Conservation (phyloP, 1,140 invertebrate genomes). For the Chionoecetes opilio region DNA sequence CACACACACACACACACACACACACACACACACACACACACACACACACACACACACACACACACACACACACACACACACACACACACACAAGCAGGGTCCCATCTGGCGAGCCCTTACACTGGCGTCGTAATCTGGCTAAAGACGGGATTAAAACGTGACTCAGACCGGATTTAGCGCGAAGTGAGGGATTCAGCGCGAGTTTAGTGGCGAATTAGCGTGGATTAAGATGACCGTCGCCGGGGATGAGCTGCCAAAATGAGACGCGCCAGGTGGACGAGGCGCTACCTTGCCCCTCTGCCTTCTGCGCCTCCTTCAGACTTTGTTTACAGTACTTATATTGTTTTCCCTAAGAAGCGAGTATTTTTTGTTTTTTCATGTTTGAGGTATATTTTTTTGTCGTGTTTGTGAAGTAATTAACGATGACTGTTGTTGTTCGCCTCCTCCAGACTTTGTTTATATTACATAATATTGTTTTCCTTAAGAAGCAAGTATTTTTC, state of each 20-base stretch:
- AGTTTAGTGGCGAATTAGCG: slow-evolving; percentile 37
- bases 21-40: too few species aligned
- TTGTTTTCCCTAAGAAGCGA: too few species aligned
- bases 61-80: slow-evolving; percentile 46
- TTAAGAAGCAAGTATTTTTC: too few species aligned
- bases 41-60: slow-evolving; percentile 37
- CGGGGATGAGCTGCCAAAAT: background rate
- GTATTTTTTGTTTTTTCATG: too few species aligned
- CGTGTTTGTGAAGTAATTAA: too few species aligned
- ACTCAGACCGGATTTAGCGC: slow-evolving; percentile 9
- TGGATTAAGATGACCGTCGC: slow-evolving; percentile 35
- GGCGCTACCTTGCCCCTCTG: background rate
- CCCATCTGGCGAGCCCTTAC: background rate
- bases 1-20: too few species aligned
- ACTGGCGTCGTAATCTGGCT: slow-evolving; percentile 40
- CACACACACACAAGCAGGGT: background rate
- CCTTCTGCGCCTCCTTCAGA: background rate
- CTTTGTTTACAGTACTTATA: background rate
- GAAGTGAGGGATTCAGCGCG: background rate
- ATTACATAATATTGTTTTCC: too few species aligned
- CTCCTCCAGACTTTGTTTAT: too few species aligned
- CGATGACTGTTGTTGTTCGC: too few species aligned
- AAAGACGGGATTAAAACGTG: slow-evolving; percentile 64
- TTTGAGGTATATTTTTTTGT: too few species aligned
- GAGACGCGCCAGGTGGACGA: background rate